phyloP scores from a whole-genome alignment of 2,888 invertebrate genomes.

The Rotaria sp. region DNA sequence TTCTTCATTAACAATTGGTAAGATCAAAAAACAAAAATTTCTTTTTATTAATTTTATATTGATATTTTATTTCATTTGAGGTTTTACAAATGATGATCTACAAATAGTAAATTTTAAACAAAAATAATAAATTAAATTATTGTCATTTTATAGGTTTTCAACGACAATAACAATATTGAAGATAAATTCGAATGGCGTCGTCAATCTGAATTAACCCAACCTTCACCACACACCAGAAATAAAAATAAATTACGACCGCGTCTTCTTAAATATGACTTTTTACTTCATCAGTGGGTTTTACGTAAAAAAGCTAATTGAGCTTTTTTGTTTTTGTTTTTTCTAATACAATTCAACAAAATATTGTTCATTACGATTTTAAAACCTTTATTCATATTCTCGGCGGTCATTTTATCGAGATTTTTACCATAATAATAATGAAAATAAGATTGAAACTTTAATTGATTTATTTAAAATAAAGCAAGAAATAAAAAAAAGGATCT shows the following conservation, averaged over 20 bases:
- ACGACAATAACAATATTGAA: background rate
- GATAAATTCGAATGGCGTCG: background rate
- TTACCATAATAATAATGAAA: too few relatives aligned
- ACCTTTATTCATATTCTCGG: background rate
- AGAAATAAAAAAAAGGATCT: too few relatives aligned
- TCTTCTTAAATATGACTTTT: background rate
- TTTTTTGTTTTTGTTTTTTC: background rate
- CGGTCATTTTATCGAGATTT: too few relatives aligned
- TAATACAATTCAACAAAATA: background rate
- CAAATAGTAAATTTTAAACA: too few relatives aligned
- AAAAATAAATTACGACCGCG: background rate
- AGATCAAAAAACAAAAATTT: too few relatives aligned
- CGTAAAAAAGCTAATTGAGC: background rate
- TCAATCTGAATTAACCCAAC: background rate
- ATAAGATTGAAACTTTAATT: too few relatives aligned
- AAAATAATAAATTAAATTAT: too few relatives aligned
- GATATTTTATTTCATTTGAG: too few relatives aligned
- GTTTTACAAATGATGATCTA: too few relatives aligned
- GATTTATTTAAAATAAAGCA: too few relatives aligned
- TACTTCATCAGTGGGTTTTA: background rate
- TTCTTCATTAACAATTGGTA: too few relatives aligned
- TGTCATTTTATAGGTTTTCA: background rate
- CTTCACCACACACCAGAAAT: background rate
- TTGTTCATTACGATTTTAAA: background rate
- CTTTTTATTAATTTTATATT: too few relatives aligned